phyloP scores from a whole-genome alignment of 2,113 vertebrate species.

The Mellivora capensis region DNA sequence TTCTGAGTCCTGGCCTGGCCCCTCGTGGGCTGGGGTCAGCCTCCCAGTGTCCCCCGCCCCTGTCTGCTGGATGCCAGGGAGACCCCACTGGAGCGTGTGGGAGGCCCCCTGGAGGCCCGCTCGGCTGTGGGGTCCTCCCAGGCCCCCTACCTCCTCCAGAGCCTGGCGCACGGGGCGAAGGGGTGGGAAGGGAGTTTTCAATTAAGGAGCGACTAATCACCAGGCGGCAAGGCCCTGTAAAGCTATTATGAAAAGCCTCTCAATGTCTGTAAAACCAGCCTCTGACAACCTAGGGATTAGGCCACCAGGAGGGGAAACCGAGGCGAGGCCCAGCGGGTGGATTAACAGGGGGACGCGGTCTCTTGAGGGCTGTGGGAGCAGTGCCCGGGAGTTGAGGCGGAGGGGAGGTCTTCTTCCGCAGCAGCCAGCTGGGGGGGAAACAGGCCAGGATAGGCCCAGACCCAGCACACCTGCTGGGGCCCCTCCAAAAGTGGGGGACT shows the following conservation, averaged over 20 bases:
- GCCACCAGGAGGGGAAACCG: constrained; percentile 40
- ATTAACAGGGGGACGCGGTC: background rate
- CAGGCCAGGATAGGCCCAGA: background rate
- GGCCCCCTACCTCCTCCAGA: background rate
- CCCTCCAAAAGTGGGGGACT: too few relatives aligned
- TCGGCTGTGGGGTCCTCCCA: background rate
- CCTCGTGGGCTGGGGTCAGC: fast-evolving
- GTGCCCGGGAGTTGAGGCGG: background rate
- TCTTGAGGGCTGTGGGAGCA: background rate
- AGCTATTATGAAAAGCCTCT: constrained; percentile 67
- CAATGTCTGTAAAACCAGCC: constrained; percentile 66
- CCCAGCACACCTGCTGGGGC: too few relatives aligned
- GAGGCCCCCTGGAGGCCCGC: fast-evolving
- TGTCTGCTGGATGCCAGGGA: fast-evolving
- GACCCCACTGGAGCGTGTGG: background rate
- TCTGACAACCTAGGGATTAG: constrained; percentile 56
- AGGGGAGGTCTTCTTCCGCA: background rate
- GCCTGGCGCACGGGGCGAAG: fast-evolving
- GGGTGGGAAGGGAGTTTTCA: background rate
- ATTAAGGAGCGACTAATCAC: constrained; percentile 50
- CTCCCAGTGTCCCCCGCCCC: background rate
- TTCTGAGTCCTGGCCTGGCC: background rate
- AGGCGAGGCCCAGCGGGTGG: background rate
- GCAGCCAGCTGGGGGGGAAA: background rate
- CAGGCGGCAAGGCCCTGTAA: constrained; percentile 10